Evolutionary conservation across 2,888 invertebrate genomes (phyloP).

Genomic region (Boloria euphrosyne): DNA sequence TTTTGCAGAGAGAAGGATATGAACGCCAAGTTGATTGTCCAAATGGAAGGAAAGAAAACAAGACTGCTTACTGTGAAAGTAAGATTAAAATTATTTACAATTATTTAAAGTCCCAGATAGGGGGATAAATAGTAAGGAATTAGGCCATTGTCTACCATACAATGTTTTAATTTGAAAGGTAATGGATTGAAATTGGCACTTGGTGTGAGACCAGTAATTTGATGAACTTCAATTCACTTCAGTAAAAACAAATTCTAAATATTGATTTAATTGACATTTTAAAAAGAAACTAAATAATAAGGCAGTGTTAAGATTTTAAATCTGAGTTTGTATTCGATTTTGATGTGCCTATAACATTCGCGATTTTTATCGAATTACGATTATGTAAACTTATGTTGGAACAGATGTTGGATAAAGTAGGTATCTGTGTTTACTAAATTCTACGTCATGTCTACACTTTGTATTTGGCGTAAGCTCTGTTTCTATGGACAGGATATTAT

Average conservation of each 20-base stretch:
- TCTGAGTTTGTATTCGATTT: too few relatives aligned
- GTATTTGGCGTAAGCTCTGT: neutral
- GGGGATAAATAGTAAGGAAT: too few relatives aligned
- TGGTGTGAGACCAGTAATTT: too few relatives aligned
- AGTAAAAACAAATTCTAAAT: too few relatives aligned
- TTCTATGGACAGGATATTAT: neutral
- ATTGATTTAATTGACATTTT: too few relatives aligned
- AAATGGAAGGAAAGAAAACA: slow-evolving; percentile 93
- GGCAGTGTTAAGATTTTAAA: too few relatives aligned
- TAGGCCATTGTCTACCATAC: too few relatives aligned
- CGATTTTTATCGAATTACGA: slow-evolving; percentile 12
- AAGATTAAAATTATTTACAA: slow-evolving; percentile 45
- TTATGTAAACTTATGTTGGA: slow-evolving; percentile 15
- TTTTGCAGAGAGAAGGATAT: slow-evolving; percentile 90
- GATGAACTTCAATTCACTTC: too few relatives aligned
- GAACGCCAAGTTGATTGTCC: slow-evolving; percentile 91
- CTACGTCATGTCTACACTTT: neutral
- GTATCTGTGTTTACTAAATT: slow-evolving; percentile 16
- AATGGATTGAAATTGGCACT: too few relatives aligned
- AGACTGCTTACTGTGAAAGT: slow-evolving; percentile 89
- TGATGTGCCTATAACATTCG: neutral
- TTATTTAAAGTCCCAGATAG: too few relatives aligned
- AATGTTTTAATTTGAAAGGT: too few relatives aligned
- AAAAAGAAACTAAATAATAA: too few relatives aligned
- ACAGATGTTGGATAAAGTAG: slow-evolving; percentile 17